Conservation (phyloP, 2,113 vertebrate genomes). For the Podocnemis expansa region DNA sequence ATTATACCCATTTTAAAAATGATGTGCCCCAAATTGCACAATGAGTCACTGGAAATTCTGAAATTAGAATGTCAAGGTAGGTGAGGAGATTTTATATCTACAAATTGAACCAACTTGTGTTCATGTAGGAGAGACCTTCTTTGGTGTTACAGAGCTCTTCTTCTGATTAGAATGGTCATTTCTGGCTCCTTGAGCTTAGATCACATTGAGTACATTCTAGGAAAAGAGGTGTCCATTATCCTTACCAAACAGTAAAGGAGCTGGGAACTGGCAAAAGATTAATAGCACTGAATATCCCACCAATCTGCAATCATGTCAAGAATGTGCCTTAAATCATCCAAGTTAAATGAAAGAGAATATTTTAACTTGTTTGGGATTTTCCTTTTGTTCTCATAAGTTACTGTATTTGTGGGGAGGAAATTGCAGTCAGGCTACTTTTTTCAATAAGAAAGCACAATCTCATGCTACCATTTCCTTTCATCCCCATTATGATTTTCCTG, state of each 20-base stretch:
- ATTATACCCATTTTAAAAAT: conserved; percentile 3
- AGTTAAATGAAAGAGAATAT: not conserved
- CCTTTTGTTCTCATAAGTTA: not conserved
- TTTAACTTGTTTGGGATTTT: not conserved
- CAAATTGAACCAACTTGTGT: no score
- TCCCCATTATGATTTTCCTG: not conserved
- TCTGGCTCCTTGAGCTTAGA: not conserved
- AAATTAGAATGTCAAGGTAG: no score
- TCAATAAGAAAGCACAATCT: not conserved
- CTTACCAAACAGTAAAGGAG: not conserved
- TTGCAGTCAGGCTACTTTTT: not conserved
- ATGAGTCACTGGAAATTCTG: not conserved
- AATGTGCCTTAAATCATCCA: not conserved
- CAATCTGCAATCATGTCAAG: not conserved
- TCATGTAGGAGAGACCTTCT: no score
- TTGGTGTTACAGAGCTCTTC: no score
- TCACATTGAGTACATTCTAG: not conserved
- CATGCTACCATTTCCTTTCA: not conserved
- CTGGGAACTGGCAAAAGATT: not conserved
- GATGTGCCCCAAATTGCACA: not conserved
- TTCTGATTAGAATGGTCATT: not conserved
- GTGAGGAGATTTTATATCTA: no score
- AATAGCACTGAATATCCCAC: not conserved
- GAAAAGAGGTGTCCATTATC: not conserved
- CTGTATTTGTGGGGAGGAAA: not conserved